These are phyloP conservation scores for Argynnis bischoffii DNA, from an alignment of 2,888 invertebrate genomes.

Conservation along the genomic window DNA sequence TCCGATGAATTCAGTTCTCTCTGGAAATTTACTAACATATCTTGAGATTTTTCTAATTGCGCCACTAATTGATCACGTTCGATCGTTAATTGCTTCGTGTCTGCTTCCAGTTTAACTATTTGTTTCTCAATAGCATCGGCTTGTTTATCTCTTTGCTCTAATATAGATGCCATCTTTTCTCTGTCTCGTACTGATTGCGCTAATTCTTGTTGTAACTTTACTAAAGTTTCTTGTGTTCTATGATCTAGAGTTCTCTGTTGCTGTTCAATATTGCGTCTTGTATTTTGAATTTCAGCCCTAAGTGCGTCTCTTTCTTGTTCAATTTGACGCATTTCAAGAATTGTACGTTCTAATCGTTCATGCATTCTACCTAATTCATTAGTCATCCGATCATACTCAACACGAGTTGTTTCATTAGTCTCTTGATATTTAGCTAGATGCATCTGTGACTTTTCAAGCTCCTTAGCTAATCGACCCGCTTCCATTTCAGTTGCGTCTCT, in stretches of 20 bases:
- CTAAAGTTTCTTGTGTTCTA: conserved; percentile 87
- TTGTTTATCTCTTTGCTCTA: conserved; percentile 90
- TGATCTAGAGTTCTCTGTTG: conserved; percentile 85
- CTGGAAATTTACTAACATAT: conserved; percentile 96
- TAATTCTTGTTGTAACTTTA: conserved; percentile 88
- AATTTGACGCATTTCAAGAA: conserved; percentile 85
- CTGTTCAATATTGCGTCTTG: conserved; percentile 84
- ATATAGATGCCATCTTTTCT: conserved; percentile 89
- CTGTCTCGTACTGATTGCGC: conserved; percentile 87
- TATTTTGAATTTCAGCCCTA: conserved; percentile 86
- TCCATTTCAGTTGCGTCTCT: conserved; percentile 93
- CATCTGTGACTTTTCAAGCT: conserved; percentile 92
- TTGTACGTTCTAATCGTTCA: conserved; percentile 89
- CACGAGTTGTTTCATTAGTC: conserved; percentile 90
- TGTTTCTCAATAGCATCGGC: conserved; percentile 92
- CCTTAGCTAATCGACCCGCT: conserved; percentile 91
- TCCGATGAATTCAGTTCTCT: conserved; percentile 93
- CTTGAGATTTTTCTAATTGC: conserved; percentile 95
- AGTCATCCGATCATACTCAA: conserved; percentile 92
- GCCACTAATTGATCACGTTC: conserved; percentile 94
- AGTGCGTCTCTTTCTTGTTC: conserved; percentile 89
- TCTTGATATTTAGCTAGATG: conserved; percentile 92
- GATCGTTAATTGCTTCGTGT: conserved; percentile 91
- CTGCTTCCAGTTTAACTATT: conserved; percentile 91
- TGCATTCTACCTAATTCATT: conserved; percentile 91